These are phyloP conservation scores for Polyommatus icarus DNA, from an alignment of 2,888 invertebrate genomes.

Conservation along the genomic window DNA sequence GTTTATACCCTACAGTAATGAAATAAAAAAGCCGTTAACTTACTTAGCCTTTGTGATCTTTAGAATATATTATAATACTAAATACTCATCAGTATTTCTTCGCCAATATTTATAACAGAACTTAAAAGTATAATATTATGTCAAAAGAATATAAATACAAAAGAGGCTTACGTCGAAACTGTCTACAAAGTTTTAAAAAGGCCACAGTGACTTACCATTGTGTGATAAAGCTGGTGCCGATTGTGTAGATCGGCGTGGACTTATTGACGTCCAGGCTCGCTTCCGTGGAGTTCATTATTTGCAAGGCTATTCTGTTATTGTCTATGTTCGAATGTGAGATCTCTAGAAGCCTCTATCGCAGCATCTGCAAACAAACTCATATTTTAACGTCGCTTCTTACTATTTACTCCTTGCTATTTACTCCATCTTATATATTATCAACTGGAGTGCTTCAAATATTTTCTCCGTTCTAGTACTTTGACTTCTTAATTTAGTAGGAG, in stretches of 20 bases:
- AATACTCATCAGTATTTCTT: too few species aligned
- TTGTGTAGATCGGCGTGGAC: conserved; percentile 86
- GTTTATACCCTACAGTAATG: too few species aligned
- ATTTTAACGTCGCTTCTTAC: not conserved
- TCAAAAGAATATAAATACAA: not conserved
- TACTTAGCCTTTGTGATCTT: too few species aligned
- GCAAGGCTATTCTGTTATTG: conserved; percentile 42
- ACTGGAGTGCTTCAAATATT: not conserved
- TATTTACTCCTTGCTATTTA: not conserved
- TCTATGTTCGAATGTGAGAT: conserved; percentile 36
- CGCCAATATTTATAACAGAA: not conserved
- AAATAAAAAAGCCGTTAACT: too few species aligned
- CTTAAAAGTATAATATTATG: not conserved
- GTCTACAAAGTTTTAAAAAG: conserved; percentile 29
- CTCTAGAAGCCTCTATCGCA: conserved; percentile 32
- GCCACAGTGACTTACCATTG: conserved; percentile 83
- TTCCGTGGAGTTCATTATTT: conserved; percentile 69
- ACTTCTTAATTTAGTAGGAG: too few species aligned
- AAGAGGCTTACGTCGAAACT: not conserved
- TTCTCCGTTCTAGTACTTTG: not conserved
- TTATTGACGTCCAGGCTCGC: conserved; percentile 80
- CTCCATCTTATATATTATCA: not conserved
- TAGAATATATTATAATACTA: too few species aligned
- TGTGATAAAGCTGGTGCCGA: conserved; percentile 87
- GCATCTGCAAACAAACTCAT: conserved; percentile 36